Evolutionary conservation across 1,140 invertebrate species (phyloP).

Genomic region (Pygmarrhopalites habei): DNA sequence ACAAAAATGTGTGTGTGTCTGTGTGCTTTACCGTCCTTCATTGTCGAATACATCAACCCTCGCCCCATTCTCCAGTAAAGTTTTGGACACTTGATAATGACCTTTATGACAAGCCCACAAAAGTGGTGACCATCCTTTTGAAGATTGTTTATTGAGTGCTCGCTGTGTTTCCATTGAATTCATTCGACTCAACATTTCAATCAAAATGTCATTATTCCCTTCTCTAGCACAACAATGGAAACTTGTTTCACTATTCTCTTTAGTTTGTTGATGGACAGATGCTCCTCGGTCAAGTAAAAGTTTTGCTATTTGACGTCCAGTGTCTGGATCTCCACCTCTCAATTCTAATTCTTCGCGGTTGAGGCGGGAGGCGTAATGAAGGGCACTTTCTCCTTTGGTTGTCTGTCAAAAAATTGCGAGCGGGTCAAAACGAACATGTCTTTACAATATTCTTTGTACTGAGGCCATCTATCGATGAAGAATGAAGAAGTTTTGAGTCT

Average conservation of each 20-base stretch:
- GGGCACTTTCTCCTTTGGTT: constrained; percentile 83
- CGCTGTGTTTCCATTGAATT: constrained; percentile 77
- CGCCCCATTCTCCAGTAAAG: constrained; percentile 79
- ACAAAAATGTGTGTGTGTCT: too few relatives aligned
- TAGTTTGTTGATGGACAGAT: constrained; percentile 75
- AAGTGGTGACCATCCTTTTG: constrained; percentile 89
- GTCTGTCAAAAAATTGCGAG: too few relatives aligned
- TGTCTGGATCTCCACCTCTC: constrained; percentile 47
- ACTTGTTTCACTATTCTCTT: constrained; percentile 76
- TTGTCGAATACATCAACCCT: constrained; percentile 97
- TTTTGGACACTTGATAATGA: constrained; percentile 77
- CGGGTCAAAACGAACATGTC: too few relatives aligned
- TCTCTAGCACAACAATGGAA: constrained; percentile 91
- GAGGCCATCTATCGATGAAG: constrained; percentile 45
- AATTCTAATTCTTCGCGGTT: constrained; percentile 56
- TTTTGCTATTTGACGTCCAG: constrained; percentile 83
- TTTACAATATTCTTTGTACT: not conserved
- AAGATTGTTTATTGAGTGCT: constrained; percentile 85
- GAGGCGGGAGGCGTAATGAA: constrained; percentile 81
- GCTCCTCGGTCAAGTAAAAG: constrained; percentile 81
- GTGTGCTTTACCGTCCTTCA: constrained; percentile 88
- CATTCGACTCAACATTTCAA: constrained; percentile 87
- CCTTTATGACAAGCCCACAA: constrained; percentile 73
- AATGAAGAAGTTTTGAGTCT: constrained; percentile 72
- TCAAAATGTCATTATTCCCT: constrained; percentile 89